Base-by-base conservation (phyloP, 2,888 invertebrate species). In the Epistrophe eligans region DNA sequence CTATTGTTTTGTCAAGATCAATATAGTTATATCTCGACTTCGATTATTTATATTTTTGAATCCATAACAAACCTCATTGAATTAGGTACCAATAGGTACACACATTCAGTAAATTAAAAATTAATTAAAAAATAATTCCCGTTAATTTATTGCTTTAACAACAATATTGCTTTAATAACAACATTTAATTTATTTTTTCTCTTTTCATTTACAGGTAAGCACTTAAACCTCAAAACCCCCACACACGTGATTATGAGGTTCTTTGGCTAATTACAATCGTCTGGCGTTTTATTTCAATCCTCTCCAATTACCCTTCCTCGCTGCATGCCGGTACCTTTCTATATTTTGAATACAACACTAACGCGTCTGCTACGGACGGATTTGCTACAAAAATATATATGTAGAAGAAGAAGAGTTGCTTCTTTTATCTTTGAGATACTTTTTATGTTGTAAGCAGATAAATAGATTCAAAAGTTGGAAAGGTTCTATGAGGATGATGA, bases 71-170 rank as follows among this genome's bases (percentile, higher is more conserved):
- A 2, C 6, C 10, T 9, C 45, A 45, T 10, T n/a, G 4, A 19
- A 17, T 0, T 38, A 11, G 2, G 10, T 35, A 35, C 1, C 24
- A 24, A 3, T 24, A 24, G 24, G 35, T 19, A 6, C 2, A 0
- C 5, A 52, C 24, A 11, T 5, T 19, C 4, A 19, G 4, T 2
- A 24, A 24, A 13, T 24, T 13, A 19, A 52, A 52, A 24, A 52
- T 13, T 52, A 24, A 24, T 6, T 50, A 58, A 10, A 19, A 5
- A 60, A 11, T 43, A 15, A 67, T 74, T 74, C 32, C 79, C 57
- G 8, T 83, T 79, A 74, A 83, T 83, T 83, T 83, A 83, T 83
- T 70, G 70, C 77, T 55, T 35, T 19, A 60, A 66, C 48, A 74
- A 40, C 74, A 70, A n/a, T 83, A 83, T 83, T 70, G 70, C 77